phyloP scores from a whole-genome alignment of 2,113 vertebrate genomes.

The Cyanoderma ruficeps region DNA sequence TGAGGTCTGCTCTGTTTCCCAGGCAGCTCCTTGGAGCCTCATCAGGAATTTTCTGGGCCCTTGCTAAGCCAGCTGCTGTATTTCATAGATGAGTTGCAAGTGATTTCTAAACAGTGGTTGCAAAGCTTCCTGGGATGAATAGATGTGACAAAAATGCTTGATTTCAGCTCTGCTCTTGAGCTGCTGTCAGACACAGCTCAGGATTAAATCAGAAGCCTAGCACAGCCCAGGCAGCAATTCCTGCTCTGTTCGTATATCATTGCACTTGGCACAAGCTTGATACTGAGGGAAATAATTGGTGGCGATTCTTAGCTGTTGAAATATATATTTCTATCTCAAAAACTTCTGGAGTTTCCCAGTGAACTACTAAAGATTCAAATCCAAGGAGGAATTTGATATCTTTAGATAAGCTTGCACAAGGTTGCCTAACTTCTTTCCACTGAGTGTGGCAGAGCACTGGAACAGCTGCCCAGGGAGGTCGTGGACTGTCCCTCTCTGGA shows the following conservation, averaged over 20 bases:
- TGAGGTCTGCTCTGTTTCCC: conserved; percentile 38
- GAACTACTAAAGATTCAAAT: background rate
- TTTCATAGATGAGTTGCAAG: conserved; percentile 46
- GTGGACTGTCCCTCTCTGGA: background rate
- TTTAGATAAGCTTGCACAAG: background rate
- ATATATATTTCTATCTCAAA: background rate
- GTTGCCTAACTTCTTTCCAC: background rate
- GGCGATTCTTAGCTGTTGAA: background rate
- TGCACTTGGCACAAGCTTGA: background rate
- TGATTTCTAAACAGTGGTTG: conserved; percentile 31
- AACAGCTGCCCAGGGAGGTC: background rate
- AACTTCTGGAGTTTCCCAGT: background rate
- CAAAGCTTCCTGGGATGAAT: conserved; percentile 51
- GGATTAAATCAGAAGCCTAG: background rate
- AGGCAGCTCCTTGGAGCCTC: conserved; percentile 48
- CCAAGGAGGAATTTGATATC: background rate
- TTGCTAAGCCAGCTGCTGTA: conserved; percentile 26
- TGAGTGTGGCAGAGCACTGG: background rate
- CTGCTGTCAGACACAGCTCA: conserved; percentile 16
- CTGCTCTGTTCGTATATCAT: background rate
- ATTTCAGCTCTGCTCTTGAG: conserved; percentile 45
- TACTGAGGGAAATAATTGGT: background rate
- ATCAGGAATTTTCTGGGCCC: conserved; percentile 54
- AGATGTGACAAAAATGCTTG: conserved; percentile 44
- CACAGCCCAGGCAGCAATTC: background rate